Base-by-base conservation (phyloP, 1,140 invertebrate species). In the Rhynchophorus ferrugineus region DNA sequence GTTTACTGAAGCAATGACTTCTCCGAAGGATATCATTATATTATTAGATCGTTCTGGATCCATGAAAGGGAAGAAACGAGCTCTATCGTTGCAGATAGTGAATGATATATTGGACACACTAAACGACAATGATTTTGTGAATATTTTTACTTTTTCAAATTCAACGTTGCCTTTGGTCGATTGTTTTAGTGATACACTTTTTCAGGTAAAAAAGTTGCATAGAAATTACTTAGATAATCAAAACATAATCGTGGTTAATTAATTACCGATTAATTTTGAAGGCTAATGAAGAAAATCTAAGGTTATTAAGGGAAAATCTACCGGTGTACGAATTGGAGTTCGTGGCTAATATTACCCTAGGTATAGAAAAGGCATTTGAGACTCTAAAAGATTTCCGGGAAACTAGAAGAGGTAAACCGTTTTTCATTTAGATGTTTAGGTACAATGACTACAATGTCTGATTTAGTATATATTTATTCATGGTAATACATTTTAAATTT, bases 121-220 rank as follows among this genome's bases (percentile, higher is more conserved):
- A 16, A 94, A 89, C 49, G 94, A 96, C 70, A 96, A 99, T 73
- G 97, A 99, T 72, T 98, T 92, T 74, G 95, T 99, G 56, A 97
- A 97, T 70, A 87, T 99, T 47, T 86, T 96, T 67, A 85, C 83
- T 35, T 92, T 92, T 74, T 82, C 81, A 51, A 83, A 89, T 48
- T 74, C 77, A 37, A 85, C 86, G 1, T 76, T 78, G 58, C 79
- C 85, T 69, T 78, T 92, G 17, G 88, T 93, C 22, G 77, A 80
- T 19, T 96, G 92, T 71, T 95, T 95, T 73, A 79, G 79, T 62
- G 82, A 90, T 57, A 84, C 83, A 37, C 73, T 97, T 29, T 90
- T 97, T 44, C 81, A 87, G 75, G 86, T 87, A 73, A 65, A 63
- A 17, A 2, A 34, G 9, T 49, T 9, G 7, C 42, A 18, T 17